Evolutionary conservation across 2,888 invertebrate genomes (phyloP).

Genomic region (Dryocosmus kuriphilus): DNA sequence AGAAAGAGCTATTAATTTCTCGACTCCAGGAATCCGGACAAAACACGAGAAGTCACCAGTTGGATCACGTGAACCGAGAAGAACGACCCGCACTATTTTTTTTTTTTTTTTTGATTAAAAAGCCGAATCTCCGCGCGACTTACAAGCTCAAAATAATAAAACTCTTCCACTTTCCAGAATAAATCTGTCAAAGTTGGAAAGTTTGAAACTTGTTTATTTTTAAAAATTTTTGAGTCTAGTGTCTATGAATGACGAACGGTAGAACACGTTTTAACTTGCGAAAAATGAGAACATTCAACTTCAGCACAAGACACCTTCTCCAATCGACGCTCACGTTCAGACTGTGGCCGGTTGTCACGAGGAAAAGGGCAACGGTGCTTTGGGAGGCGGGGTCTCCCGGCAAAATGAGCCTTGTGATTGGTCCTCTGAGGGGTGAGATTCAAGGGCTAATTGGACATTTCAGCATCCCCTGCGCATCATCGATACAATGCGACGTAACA

Average conservation of each 20-base stretch:
- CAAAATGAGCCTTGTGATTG: conserved; percentile 49
- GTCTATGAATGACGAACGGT: background rate
- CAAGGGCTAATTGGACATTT: conserved; percentile 58
- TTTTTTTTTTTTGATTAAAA: background rate
- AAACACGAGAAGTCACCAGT: conserved; percentile 30
- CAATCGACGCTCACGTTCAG: conserved; percentile 53
- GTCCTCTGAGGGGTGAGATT: conserved; percentile 51
- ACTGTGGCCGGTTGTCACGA: conserved; percentile 58
- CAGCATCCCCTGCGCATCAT: conserved; percentile 48
- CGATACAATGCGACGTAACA: conserved; percentile 38
- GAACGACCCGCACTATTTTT: conserved; percentile 33
- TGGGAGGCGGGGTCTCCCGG: conserved; percentile 53
- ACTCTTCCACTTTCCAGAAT: background rate
- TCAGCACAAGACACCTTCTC: conserved; percentile 46
- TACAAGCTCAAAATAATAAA: background rate
- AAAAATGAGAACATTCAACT: conserved; percentile 32
- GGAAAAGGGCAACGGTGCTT: conserved; percentile 56
- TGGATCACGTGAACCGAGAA: conserved; percentile 35
- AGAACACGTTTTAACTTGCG: conserved; percentile 5
- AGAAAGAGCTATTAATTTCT: conserved; percentile 39
- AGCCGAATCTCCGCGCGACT: background rate
- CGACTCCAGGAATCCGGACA: conserved; percentile 35
- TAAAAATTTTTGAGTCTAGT: background rate
- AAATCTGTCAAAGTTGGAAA: background rate
- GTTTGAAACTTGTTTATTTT: background rate